Evolutionary conservation across 2,797 vertebrate genomes (phyloP).

Genomic region (Urocyon cinereoargenteus): DNA sequence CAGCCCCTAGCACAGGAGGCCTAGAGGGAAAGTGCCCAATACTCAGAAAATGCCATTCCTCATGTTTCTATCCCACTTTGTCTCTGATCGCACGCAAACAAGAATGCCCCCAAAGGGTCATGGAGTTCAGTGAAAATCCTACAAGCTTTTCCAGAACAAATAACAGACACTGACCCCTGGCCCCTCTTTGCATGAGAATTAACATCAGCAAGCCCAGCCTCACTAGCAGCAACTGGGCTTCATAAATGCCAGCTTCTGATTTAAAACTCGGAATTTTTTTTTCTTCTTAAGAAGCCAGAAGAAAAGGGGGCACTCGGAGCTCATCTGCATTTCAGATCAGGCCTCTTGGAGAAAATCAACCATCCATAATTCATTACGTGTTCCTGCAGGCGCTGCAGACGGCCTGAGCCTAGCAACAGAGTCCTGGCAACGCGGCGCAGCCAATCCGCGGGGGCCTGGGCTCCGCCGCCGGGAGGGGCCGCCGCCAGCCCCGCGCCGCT

Average conservation of each 20-base stretch:
- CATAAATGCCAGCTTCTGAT: conserved; percentile 89
- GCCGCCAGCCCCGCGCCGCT: no score
- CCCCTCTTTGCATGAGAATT: conserved; percentile 93
- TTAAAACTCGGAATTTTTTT: conserved; percentile 87
- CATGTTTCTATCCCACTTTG: conserved; percentile 78
- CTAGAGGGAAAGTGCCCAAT: conserved; percentile 66
- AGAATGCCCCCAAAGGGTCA: conserved; percentile 87
- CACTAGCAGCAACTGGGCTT: conserved; percentile 82
- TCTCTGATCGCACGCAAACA: conserved; percentile 79
- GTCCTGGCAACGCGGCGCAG: conserved; percentile 93
- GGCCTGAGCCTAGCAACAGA: conserved; percentile 95
- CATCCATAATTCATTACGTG: conserved; percentile 98
- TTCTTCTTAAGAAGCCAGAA: conserved; percentile 89
- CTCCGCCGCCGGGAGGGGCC: neutral
- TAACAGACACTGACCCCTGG: conserved; percentile 92
- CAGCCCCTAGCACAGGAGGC: neutral
- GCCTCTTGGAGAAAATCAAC: conserved; percentile 91
- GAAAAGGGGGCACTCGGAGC: conserved; percentile 87
- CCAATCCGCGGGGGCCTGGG: neutral
- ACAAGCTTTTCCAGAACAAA: conserved; percentile 92
- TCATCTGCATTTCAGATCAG: conserved; percentile 98
- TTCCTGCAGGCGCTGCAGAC: conserved; percentile 92
- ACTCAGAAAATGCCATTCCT: conserved; percentile 77
- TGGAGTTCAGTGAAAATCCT: conserved; percentile 88
- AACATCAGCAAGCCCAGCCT: conserved; percentile 87